Percentiles rank a stretch among this genome's conserved stretches.
Conservation (phyloP, 2,113 vertebrate species). For the Dasyprocta punctata region DNA sequence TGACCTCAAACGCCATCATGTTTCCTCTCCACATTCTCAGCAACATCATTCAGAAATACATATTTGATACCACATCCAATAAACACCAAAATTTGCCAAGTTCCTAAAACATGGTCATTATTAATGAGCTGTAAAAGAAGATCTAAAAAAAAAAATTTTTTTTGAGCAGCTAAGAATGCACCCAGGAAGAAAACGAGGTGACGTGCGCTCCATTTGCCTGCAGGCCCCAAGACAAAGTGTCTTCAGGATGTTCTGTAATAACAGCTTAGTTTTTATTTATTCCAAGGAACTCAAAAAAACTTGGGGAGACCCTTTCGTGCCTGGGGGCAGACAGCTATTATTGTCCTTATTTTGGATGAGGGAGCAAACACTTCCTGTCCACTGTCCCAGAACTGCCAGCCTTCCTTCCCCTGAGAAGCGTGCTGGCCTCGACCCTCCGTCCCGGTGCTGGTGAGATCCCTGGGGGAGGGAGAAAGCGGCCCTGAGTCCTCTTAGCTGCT, state of each 20-base stretch:
- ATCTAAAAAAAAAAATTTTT: not conserved
- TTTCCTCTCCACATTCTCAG: not conserved
- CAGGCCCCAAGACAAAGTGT: constrained; percentile 36
- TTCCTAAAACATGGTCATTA: not conserved
- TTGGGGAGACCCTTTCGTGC: constrained; percentile 49
- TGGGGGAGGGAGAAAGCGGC: accelerated
- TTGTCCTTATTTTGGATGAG: not conserved
- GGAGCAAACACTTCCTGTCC: not conserved
- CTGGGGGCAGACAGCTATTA: not conserved
- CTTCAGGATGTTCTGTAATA: constrained; percentile 50
- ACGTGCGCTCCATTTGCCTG: not conserved
- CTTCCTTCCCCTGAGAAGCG: accelerated
- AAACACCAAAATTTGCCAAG: not conserved
- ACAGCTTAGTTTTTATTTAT: constrained; percentile 57
- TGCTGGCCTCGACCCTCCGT: accelerated
- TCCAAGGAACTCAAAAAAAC: constrained; percentile 46
- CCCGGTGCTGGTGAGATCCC: not conserved
- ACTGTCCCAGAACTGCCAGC: accelerated
- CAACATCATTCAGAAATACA: not conserved
- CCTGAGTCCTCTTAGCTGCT: not conserved
- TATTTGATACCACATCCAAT: not conserved
- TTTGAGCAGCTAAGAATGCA: not conserved
- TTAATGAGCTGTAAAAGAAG: not conserved
- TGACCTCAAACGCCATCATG: not conserved
- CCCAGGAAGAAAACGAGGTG: not conserved